Evolutionary conservation across 2,113 vertebrate genomes (phyloP), one percentile per base, ranked within the genome.

Genomic region (Neogale vison): DNA sequence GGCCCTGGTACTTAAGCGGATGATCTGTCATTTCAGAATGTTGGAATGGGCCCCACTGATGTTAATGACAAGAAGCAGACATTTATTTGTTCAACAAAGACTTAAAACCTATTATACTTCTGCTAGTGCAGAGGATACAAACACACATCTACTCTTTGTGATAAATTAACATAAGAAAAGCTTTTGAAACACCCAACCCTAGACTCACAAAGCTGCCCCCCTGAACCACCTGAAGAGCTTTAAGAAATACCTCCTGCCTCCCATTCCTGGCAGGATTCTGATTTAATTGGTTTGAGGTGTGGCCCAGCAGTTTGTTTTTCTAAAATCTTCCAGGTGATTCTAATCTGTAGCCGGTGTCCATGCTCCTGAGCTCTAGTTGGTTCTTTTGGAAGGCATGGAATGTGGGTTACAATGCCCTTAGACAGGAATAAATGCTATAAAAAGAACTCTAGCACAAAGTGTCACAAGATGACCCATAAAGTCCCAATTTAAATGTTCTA

Each of bases 21-120:
- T 59, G 57, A 2, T 55, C 29, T 82, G 67, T 90, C 65, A 45
- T 93, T 96, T 96, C 59, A 80, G 80, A 76, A 71, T 61, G 24
- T n/a, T 61, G n/a, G n/a, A 57, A 57, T 23, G 39, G 61, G 39
- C 24, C 39, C 61, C 36, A 36, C 24, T 36, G 45, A 83, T 6
- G 12, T 10, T 26, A 69, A 61, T 63, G 29, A 57, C 31, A 63
- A 65, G 74, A 72, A 71, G 45, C 36, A 82, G 86, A 91, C 5
- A 7, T 47, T 61, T 17, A 24, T 77, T 91, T 91, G n/a, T 92
- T 85, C 39, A 52, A 61, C 63, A 45, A 83, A 42, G 76, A 47
- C 31, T 71, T 21, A 36, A 67, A 26, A 87, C 42, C 29, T 6
- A 74, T 23, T 72, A 6, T 59, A 4, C 12, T n/a, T 52, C 42